phyloP scores from a whole-genome alignment of 2,797 vertebrate species.

The Nannoperca australis region DNA sequence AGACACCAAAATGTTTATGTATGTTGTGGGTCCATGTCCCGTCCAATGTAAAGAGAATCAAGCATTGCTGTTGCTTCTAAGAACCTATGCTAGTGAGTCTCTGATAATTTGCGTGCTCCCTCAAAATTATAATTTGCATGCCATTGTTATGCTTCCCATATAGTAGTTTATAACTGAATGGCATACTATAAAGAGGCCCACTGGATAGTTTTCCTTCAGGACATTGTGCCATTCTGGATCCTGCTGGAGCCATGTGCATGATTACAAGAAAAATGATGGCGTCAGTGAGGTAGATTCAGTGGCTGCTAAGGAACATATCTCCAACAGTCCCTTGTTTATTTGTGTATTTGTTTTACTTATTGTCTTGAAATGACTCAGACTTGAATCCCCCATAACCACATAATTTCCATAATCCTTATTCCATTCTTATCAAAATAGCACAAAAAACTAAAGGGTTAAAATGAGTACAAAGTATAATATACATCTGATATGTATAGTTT shows the following conservation, averaged over 20 bases:
- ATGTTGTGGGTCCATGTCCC: not conserved
- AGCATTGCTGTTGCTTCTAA: not conserved
- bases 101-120: slow-evolving; percentile 15
- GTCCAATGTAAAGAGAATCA: not conserved
- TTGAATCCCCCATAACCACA: slow-evolving; percentile 4
- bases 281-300: not conserved
- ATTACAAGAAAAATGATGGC: no score
- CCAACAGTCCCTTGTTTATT: not conserved
- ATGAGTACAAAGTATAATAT: slow-evolving; percentile 10
- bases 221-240: not conserved
- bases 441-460: slow-evolving; percentile 25
- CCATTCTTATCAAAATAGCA: slow-evolving; percentile 10
- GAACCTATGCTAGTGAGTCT: not conserved
- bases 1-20: not conserved
- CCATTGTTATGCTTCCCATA: not conserved
- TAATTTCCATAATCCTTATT: slow-evolving; percentile 15
- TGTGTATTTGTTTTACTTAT: not conserved
- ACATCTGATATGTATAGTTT: slow-evolving; percentile 28
- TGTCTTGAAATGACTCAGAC: slow-evolving; percentile 4
- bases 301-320: not conserved
- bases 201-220: not conserved
- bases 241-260: not conserved
- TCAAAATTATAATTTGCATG: not conserved
- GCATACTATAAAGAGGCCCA: slow-evolving; percentile 11
- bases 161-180: slow-evolving; percentile 17